Base-by-base conservation (phyloP, 2,113 vertebrate genomes). In the Podilymbus podiceps region DNA sequence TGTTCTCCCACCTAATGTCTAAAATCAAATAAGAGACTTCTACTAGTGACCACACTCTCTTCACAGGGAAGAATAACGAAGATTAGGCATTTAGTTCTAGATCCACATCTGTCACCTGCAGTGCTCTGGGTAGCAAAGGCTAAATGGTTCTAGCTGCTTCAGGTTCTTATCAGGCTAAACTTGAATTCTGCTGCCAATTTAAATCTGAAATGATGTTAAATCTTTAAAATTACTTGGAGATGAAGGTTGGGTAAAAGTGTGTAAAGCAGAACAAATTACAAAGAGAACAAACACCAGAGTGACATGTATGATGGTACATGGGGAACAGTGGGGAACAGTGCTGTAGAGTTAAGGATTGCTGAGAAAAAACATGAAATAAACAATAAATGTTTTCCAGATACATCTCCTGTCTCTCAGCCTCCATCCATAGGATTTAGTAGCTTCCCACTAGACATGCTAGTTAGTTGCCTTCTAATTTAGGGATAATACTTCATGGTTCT, bases 271-370 rank as follows among this genome's bases (percentile, higher is more conserved):
- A 74, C 31, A 74, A 83, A 53, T 44, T 49, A 20, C 20, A 87
- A 85, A 47, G n/a, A 83, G 30, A 66, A 30, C 21, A 52, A 93
- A 75, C 3, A 52, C 2, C 8, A 78, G 38, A 64, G 27, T 22
- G 12, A 20, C 10, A 10, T 0, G 0, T 74, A 5, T 53, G 42
- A 50, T 77, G 8, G 8, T 35, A n/a, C n/a, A n/a, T n/a, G n/a
- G n/a, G n/a, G 64, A 63, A 84, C 40, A 22, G 6, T 44, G n/a
- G 31, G 10, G 9, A 78, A 15, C 7, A 27, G 9, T 80, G 44
- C 35, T 69, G 12, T 55, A 75, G 25, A n/a, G 62, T n/a, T 38
- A 73, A 4, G 5, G 52, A 47, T 25, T 83, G 52, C 28, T 77
- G 69, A 87, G 63, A 84, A 93, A 92, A 79, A 46, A 58, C 14